phyloP scores from a whole-genome alignment of 2,888 invertebrate genomes.

The Liopterus haemorrhoidalis region DNA sequence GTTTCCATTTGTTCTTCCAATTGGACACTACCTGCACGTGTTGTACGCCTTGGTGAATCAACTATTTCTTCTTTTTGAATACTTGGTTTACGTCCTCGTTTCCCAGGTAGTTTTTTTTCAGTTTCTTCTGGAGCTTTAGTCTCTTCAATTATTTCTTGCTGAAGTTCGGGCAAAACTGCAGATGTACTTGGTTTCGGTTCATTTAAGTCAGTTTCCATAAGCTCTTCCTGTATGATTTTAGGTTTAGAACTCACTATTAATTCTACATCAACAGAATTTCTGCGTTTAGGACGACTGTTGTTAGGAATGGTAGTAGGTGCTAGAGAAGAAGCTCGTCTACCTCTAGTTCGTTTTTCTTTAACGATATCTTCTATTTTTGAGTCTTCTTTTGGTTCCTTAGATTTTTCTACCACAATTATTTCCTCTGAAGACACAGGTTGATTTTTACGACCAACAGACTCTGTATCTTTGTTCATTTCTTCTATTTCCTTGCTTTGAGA shows the following conservation, averaged over 20 bases:
- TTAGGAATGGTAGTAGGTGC: neutral
- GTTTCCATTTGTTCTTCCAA: conserved; percentile 3
- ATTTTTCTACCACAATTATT: conserved; percentile 1
- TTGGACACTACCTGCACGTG: conserved; percentile 22
- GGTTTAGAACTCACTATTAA: neutral
- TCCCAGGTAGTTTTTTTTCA: conserved; percentile 14
- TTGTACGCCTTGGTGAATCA: conserved; percentile 5
- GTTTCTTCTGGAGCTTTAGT: conserved; percentile 11
- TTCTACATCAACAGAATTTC: conserved; percentile 5
- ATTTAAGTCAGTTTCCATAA: too few species aligned
- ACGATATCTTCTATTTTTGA: conserved; percentile 1
- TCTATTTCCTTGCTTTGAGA: conserved; percentile 3
- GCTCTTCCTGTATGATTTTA: neutral
- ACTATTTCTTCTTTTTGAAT: conserved; percentile 9
- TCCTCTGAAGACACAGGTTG: neutral
- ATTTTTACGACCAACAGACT: neutral
- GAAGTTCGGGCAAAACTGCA: neutral
- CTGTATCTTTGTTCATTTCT: neutral
- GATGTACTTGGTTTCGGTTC: too few species aligned
- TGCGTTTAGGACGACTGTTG: neutral
- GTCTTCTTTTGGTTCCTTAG: neutral
- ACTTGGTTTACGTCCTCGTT: conserved; percentile 8
- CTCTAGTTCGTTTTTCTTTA: conserved; percentile 6
- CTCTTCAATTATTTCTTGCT: neutral
- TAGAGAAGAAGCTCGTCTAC: conserved; percentile 5